Conservation (phyloP, 2,888 invertebrate species). For the Eupeodes luniger region DNA sequence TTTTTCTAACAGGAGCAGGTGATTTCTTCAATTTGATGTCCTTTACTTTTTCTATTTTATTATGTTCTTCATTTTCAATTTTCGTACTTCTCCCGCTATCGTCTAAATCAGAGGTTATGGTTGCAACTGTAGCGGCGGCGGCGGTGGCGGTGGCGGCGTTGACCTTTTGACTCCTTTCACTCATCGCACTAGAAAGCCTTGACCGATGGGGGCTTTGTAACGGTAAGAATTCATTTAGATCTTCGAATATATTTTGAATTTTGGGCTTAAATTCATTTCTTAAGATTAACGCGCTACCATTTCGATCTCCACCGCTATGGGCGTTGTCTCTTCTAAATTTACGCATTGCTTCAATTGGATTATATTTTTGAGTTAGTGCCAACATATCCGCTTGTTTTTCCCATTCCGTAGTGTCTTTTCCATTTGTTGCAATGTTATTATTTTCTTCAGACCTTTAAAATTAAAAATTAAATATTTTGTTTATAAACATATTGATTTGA, state of each 20-base stretch:
- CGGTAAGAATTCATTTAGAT: slow-evolving; percentile 38
- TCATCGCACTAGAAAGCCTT: slow-evolving; percentile 46
- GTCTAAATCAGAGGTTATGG: neutral
- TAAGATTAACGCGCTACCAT: slow-evolving; percentile 3
- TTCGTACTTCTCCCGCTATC: neutral
- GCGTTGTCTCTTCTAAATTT: slow-evolving; percentile 42
- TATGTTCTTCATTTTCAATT: neutral
- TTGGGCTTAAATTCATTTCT: slow-evolving; percentile 38
- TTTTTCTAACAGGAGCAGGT: slow-evolving; percentile 4
- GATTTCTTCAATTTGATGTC: slow-evolving; percentile 35
- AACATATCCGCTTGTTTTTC: slow-evolving; percentile 82
- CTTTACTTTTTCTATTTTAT: neutral
- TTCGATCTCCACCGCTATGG: neutral
- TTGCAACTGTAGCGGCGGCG: neutral
- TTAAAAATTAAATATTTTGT: slow-evolving; percentile 17
- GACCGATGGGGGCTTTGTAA: slow-evolving; percentile 32
- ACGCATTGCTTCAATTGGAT: slow-evolving; percentile 80
- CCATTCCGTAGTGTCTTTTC: slow-evolving; percentile 80
- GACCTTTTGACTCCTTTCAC: slow-evolving; percentile 12
- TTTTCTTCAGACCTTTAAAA: slow-evolving; percentile 30
- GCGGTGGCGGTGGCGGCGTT: no score
- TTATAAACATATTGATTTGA: no score
- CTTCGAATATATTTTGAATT: slow-evolving; percentile 42
- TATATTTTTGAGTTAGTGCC: slow-evolving; percentile 80
- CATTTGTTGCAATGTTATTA: slow-evolving; percentile 40